phyloP scores from a whole-genome alignment of 2,888 invertebrate species.

The Drosophila melanosoma region DNA sequence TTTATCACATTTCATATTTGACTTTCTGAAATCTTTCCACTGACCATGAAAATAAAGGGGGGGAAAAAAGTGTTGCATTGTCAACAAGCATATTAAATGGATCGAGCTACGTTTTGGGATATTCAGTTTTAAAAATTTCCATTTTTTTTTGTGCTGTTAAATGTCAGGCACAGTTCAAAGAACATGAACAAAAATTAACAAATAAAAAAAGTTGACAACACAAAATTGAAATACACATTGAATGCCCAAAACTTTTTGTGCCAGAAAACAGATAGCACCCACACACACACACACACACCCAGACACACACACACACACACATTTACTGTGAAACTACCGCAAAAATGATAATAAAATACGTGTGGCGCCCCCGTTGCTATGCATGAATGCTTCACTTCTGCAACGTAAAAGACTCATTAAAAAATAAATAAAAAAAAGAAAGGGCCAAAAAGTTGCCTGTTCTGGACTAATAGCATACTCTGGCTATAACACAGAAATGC shows the following conservation, averaged over 20 bases:
- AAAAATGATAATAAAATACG: conserved; percentile 70
- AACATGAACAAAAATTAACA: neutral
- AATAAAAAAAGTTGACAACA: neutral
- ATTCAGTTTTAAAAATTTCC: neutral
- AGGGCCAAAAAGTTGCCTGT: neutral
- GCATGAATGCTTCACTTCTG: conserved; percentile 29
- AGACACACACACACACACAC: conserved; percentile 2
- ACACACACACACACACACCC: conserved; percentile 11
- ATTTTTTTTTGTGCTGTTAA: conserved; percentile 11
- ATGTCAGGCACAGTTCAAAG: conserved; percentile 30
- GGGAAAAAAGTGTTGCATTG: conserved; percentile 15
- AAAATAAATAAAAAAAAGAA: conserved; percentile 34
- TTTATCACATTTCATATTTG: conserved; percentile 10
- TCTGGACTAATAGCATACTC: conserved; percentile 4
- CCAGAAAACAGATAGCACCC: conserved; percentile 10
- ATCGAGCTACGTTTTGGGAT: neutral
- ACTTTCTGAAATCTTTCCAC: neutral
- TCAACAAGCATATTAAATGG: conserved; percentile 30
- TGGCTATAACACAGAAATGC: neutral
- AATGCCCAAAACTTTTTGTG: conserved; percentile 40
- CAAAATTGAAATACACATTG: conserved; percentile 44
- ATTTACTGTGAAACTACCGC: conserved; percentile 41
- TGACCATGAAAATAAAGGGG: conserved; percentile 17
- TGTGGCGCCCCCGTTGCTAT: conserved; percentile 16
- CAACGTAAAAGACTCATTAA: conserved; percentile 41